phyloP scores from a whole-genome alignment of 2,113 vertebrate genomes.

The Rhodinocichla rosea region DNA sequence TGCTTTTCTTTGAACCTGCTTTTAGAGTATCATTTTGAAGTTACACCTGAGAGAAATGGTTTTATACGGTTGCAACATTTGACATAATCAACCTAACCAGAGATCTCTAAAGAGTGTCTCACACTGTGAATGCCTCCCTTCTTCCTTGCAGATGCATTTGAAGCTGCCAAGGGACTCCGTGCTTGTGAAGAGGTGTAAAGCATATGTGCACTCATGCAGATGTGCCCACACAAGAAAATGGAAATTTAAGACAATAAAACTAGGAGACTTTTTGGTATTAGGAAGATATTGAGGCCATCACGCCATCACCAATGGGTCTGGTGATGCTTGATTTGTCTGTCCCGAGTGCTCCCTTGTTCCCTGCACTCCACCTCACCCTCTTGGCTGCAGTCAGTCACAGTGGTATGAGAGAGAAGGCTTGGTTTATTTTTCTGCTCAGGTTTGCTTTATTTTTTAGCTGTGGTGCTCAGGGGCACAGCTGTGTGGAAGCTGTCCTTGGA shows the following conservation, averaged over 20 bases:
- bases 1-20: neutral
- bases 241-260: neutral
- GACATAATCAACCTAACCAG: neutral
- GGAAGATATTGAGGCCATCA: neutral
- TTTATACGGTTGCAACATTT: neutral
- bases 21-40: neutral
- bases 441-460: neutral
- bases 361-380: neutral
- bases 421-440: neutral
- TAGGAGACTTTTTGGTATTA: neutral
- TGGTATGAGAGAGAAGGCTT: neutral
- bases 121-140: neutral
- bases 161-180: neutral
- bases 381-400: neutral
- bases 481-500: neutral
- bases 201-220: neutral
- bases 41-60: neutral
- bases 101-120: neutral
- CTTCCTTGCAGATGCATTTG: neutral
- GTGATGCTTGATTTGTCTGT: neutral
- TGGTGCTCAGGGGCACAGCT: neutral
- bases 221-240: neutral
- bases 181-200: neutral
- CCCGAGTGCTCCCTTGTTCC: neutral
- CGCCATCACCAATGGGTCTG: neutral